Conservation (phyloP, 1,140 invertebrate species). For the Telenomus remus region DNA sequence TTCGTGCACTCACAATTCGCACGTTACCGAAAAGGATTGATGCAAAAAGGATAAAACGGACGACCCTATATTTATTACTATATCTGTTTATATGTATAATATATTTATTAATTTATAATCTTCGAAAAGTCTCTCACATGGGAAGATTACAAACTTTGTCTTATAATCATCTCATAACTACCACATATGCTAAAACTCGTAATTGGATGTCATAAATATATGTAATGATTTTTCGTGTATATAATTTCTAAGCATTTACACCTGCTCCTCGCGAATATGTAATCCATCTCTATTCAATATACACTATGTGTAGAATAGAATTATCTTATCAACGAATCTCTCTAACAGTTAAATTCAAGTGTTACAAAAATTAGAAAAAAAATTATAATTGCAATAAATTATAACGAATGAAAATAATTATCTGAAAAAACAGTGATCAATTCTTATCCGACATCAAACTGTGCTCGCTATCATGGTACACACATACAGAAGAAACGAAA, state of each 20-base stretch:
- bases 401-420: conserved; percentile 14
- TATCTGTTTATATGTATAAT: conserved; percentile 49
- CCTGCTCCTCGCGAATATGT: conserved; percentile 33
- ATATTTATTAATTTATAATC: conserved; percentile 62
- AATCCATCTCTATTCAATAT: conserved; percentile 27
- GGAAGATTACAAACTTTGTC: conserved; percentile 65
- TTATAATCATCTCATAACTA: conserved; percentile 46
- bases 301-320: conserved; percentile 46
- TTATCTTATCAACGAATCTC: no score
- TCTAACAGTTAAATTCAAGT: conserved; percentile 3
- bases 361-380: conserved; percentile 18
- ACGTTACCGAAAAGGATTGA: no score
- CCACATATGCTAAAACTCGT: conserved; percentile 58
- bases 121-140: conserved; percentile 59
- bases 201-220: conserved; percentile 63
- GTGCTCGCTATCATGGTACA: no score
- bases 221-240: conserved; percentile 50
- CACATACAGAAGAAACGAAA: conserved; percentile 16
- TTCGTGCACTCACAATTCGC: no score
- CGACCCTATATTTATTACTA: conserved; percentile 7
- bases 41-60: not conserved
- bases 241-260: conserved; percentile 41
- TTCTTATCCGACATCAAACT: no score
- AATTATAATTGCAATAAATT: conserved; percentile 1
- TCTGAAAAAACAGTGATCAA: no score